These are phyloP conservation scores for Pituophis catenifer DNA, from an alignment of 2,113 vertebrate species.

Conservation along the genomic window DNA sequence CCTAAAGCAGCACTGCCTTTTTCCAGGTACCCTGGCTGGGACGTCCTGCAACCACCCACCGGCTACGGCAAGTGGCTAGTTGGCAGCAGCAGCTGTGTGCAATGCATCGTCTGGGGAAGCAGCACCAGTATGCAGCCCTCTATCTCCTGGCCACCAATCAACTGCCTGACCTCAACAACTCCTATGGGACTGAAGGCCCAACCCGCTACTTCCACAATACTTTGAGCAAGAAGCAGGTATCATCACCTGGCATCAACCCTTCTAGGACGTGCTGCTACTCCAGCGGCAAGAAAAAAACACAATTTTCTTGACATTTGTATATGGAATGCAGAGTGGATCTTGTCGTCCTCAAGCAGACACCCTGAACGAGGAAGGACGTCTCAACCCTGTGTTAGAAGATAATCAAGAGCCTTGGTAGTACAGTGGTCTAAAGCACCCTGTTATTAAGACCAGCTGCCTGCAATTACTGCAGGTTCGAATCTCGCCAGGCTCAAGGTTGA, in stretches of 20 bases:
- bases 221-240: neutral
- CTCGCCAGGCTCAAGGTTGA: too few relatives aligned
- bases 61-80: constrained; percentile 18
- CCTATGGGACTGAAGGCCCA: constrained; percentile 15
- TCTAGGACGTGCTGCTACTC: neutral
- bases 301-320: neutral
- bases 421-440: too few relatives aligned
- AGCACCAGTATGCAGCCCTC: constrained; percentile 41
- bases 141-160: constrained; percentile 42
- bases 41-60: neutral
- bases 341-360: neutral
- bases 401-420: neutral
- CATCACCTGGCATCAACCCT: neutral
- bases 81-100: constrained; percentile 25
- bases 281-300: neutral
- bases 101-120: constrained; percentile 41
- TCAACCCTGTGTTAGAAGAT: neutral
- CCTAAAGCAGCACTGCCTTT: neutral
- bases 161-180: neutral
- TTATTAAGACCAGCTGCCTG: too few relatives aligned
- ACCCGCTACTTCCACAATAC: constrained; percentile 22
- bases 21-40: constrained; percentile 16
- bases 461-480: too few relatives aligned
- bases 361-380: neutral
- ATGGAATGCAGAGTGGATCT: neutral